Conservation (phyloP, 2,113 vertebrate species). For the Pachypanchax playfairii region DNA sequence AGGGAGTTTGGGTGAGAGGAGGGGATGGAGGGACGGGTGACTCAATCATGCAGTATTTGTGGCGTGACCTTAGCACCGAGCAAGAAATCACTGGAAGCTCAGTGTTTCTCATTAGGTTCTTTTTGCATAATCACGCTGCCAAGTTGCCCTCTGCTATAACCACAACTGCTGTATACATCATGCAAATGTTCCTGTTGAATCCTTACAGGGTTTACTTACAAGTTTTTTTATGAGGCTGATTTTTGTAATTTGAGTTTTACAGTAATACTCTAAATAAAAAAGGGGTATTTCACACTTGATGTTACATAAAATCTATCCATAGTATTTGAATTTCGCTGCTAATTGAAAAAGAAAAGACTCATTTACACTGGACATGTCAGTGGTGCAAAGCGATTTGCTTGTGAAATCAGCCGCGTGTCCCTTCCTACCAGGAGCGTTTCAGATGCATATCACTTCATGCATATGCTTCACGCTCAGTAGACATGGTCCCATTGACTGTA, state of each 20-base stretch:
- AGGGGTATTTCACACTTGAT: neutral
- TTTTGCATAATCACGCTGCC: conserved; percentile 54
- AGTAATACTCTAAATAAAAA: neutral
- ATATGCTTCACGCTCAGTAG: too few relatives aligned
- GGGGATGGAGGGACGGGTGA: conserved; percentile 20
- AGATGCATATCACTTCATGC: too few relatives aligned
- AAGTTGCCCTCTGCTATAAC: conserved; percentile 37
- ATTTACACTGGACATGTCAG: too few relatives aligned
- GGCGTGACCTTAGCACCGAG: conserved; percentile 68
- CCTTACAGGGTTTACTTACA: conserved; percentile 11
- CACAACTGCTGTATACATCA: conserved; percentile 20
- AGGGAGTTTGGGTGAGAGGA: conserved; percentile 70
- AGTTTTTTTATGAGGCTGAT: neutral
- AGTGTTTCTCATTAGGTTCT: conserved; percentile 68
- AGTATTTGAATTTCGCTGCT: too few relatives aligned
- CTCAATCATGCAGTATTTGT: conserved; percentile 70
- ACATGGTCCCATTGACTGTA: too few relatives aligned
- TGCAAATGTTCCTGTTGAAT: conserved; percentile 16
- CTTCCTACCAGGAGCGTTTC: neutral
- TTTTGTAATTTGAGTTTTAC: neutral
- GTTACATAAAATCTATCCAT: neutral
- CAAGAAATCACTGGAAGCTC: conserved; percentile 60
- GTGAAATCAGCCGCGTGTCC: too few relatives aligned
- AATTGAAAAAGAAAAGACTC: too few relatives aligned
- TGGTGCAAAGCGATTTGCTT: too few relatives aligned